Conservation (phyloP, 2,797 vertebrate genomes). For the Myripristis jacobus region DNA sequence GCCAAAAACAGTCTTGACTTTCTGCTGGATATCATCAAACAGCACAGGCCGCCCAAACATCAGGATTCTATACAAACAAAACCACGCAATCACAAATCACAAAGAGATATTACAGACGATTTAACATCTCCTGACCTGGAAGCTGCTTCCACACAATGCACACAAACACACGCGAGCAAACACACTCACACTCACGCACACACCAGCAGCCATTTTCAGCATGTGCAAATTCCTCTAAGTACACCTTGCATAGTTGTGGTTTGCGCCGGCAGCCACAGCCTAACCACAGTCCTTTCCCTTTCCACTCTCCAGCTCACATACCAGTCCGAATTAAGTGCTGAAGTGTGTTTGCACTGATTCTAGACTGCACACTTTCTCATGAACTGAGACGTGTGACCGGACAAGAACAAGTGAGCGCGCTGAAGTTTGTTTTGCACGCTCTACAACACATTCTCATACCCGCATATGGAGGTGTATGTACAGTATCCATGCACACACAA, state of each 20-base stretch:
- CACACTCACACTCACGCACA: slow-evolving; percentile 43
- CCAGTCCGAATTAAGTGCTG: slow-evolving; percentile 72
- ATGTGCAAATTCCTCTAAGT: slow-evolving; percentile 80
- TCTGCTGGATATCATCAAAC: slow-evolving; percentile 94
- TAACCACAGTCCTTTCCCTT: slow-evolving; percentile 85
- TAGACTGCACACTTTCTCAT: slow-evolving; percentile 51
- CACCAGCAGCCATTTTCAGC: slow-evolving; percentile 66
- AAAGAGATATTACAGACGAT: slow-evolving; percentile 39
- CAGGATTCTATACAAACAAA: slow-evolving; percentile 87
- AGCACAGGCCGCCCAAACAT: slow-evolving; percentile 93
- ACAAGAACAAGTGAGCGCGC: slow-evolving; percentile 43
- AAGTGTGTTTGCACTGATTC: slow-evolving; percentile 35
- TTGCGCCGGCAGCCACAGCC: slow-evolving; percentile 83
- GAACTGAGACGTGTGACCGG: slow-evolving; percentile 62
- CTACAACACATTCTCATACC: background rate
- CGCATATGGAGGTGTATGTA: background rate
- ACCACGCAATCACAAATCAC: slow-evolving; percentile 15
- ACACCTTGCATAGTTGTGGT: slow-evolving; percentile 96
- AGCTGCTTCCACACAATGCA: slow-evolving; percentile 47
- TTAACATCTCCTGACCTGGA: slow-evolving; percentile 30
- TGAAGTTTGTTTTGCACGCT: slow-evolving; percentile 42
- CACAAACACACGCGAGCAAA: slow-evolving; percentile 28
- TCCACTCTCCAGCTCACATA: slow-evolving; percentile 82
- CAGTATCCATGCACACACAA: background rate
- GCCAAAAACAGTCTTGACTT: slow-evolving; percentile 93